These are phyloP conservation scores for Helarctos malayanus DNA, from an alignment of 2,797 vertebrate species.

Conservation along the genomic window DNA sequence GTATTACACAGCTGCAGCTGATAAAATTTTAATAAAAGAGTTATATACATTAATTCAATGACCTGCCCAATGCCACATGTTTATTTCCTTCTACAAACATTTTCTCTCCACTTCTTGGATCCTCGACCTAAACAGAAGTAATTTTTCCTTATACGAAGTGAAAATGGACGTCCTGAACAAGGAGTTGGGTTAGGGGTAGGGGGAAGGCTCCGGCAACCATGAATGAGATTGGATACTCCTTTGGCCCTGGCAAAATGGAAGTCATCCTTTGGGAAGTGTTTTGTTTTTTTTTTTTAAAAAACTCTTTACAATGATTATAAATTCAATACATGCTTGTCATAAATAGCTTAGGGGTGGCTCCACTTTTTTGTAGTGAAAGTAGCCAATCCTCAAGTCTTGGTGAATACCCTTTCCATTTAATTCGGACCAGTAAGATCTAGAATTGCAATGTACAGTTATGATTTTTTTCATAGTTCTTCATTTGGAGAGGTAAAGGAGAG, in stretches of 20 bases:
- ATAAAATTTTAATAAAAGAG: neutral
- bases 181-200: neutral
- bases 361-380: neutral
- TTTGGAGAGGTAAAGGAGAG: neutral
- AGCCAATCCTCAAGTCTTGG: neutral
- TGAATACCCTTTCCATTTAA: neutral
- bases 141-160: neutral
- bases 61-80: neutral
- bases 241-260: conserved; percentile 4
- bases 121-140: neutral
- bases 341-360: neutral
- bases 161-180: conserved; percentile 38
- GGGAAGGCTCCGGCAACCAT: neutral
- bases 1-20: neutral
- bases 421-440: neutral
- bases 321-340: neutral
- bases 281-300: neutral
- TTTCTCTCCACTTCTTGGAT: neutral
- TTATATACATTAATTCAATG: neutral
- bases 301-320: neutral
- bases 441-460: neutral
- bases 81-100: conserved; percentile 20
- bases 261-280: neutral
- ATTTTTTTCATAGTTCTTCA: neutral
- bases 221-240: neutral